Conservation (phyloP, 2,888 invertebrate species). For the Clepsis dumicolana region DNA sequence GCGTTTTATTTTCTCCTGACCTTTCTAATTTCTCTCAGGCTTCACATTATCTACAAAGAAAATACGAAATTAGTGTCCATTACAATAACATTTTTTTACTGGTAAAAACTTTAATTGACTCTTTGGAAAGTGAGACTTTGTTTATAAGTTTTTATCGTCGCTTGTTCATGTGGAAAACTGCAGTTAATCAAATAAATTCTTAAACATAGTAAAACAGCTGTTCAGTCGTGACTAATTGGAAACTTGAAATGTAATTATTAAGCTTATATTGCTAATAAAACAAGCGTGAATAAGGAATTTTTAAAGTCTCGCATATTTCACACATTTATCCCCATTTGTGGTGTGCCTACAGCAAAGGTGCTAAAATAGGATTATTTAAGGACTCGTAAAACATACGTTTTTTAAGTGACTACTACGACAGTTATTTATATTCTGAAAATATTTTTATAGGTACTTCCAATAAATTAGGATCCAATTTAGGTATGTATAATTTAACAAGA, state of each 20-base stretch:
- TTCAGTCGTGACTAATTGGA: conserved; percentile 17
- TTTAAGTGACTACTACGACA: too few relatives aligned
- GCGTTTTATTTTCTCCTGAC: conserved; percentile 62
- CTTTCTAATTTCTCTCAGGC: conserved; percentile 69
- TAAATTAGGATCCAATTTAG: background rate
- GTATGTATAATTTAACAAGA: background rate
- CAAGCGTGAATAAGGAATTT: background rate
- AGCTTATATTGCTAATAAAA: background rate
- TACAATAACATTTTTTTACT: background rate
- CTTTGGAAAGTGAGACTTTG: background rate
- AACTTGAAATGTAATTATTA: conserved; percentile 6
- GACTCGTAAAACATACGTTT: too few relatives aligned
- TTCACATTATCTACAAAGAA: conserved; percentile 24
- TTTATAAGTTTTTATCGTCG: conserved; percentile 26
- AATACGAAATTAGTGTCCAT: conserved; percentile 6
- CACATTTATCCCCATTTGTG: background rate
- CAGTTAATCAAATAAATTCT: conserved; percentile 25
- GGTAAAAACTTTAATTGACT: background rate
- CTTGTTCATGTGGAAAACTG: conserved; percentile 12
- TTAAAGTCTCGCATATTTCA: background rate
- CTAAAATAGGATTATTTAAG: too few relatives aligned
- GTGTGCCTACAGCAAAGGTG: too few relatives aligned
- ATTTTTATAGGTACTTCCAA: background rate
- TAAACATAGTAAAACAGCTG: conserved; percentile 36
- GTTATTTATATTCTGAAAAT: too few relatives aligned